phyloP scores from a whole-genome alignment of 2,888 invertebrate species.

The Spisula subtruncata region DNA sequence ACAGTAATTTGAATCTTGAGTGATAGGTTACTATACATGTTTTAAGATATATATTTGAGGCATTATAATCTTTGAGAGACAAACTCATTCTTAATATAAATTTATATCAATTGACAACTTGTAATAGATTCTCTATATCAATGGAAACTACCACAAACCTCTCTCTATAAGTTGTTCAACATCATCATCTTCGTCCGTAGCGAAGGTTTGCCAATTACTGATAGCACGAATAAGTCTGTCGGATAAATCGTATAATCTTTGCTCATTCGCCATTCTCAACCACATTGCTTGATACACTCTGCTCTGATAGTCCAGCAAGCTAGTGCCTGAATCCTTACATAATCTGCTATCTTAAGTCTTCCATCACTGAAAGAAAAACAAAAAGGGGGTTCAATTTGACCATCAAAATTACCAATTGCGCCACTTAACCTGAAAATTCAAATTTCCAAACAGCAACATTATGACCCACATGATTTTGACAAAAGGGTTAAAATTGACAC shows the following conservation, averaged over 20 bases:
- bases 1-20: no score
- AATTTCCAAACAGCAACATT: no score
- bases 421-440: no score
- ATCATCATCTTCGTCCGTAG: slow-evolving; percentile 78
- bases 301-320: not conserved
- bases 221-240: slow-evolving; percentile 86
- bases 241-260: slow-evolving; percentile 84
- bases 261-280: slow-evolving; percentile 86
- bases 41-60: no score
- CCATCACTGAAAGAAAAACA: not conserved
- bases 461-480: no score
- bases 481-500: no score
- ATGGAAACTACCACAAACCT: slow-evolving; percentile 44
- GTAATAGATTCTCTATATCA: not conserved
- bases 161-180: slow-evolving; percentile 83
- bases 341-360: not conserved
- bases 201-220: slow-evolving; percentile 81
- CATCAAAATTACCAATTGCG: no score
- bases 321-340: not conserved
- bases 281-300: slow-evolving; percentile 80
- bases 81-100: no score
- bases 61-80: no score
- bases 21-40: no score
- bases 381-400: no score
- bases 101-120: no score